Conservation (phyloP, 2,888 invertebrate genomes). For the Yponomeuta malinellus region DNA sequence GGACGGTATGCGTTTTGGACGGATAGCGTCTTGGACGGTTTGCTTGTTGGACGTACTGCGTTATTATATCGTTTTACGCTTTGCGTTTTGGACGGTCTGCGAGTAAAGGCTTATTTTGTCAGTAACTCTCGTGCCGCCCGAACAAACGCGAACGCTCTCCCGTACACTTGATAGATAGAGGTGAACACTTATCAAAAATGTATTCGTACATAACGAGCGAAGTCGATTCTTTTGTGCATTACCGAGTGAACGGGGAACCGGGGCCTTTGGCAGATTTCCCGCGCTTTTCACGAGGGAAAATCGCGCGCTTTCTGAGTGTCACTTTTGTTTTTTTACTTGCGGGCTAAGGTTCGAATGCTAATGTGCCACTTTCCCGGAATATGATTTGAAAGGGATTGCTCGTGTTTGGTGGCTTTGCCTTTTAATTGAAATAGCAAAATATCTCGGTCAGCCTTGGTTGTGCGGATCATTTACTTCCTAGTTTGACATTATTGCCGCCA, state of each 20-base stretch:
- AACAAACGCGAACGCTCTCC: not conserved
- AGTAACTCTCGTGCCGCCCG: not conserved
- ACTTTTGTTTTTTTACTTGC: not conserved
- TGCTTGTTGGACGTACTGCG: too few relatives aligned
- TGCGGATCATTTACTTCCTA: not conserved
- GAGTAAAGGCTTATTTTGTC: not conserved
- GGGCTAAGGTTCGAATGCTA: not conserved
- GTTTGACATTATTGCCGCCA: too few relatives aligned
- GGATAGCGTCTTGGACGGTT: too few relatives aligned
- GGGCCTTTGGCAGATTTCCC: not conserved
- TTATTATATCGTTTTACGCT: too few relatives aligned
- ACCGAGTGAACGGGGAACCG: not conserved
- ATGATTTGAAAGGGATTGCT: not conserved
- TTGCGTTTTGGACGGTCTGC: too few relatives aligned
- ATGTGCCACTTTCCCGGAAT: not conserved
- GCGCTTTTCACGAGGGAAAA: conserved; percentile 3
- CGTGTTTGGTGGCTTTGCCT: not conserved
- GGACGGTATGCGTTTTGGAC: too few relatives aligned
- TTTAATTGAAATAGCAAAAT: not conserved
- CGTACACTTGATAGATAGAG: conserved; percentile 14
- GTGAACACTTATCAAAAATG: conserved; percentile 21
- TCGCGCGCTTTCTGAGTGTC: not conserved
- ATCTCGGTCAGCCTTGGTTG: not conserved
- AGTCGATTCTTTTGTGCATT: conserved; percentile 14
- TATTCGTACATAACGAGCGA: conserved; percentile 18